Evolutionary conservation across 2,113 vertebrate species (phyloP).

Genomic region (Antechinus flavipes): DNA sequence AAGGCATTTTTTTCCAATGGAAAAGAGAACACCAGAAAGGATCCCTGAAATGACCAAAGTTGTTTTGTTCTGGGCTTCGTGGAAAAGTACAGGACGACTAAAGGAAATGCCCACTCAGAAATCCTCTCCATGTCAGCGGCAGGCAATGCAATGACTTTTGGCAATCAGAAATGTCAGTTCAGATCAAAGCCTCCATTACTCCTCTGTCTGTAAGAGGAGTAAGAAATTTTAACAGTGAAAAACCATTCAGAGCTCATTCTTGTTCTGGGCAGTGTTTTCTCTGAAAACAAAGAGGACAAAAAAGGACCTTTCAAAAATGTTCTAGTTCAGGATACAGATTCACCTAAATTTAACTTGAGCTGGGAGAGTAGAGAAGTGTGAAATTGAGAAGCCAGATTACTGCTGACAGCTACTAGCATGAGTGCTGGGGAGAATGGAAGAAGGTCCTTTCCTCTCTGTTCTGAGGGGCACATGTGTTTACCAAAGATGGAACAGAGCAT

Average conservation of each 20-base stretch:
- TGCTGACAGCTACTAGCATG: not conserved
- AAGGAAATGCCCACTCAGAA: conserved; percentile 46
- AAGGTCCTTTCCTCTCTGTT: not conserved
- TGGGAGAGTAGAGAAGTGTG: not conserved
- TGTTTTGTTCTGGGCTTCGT: conserved; percentile 37
- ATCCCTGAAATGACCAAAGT: not conserved
- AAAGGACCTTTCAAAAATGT: conserved; percentile 19
- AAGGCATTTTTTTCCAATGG: conserved; percentile 63
- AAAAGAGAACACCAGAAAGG: conserved; percentile 28
- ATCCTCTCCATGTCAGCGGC: not conserved
- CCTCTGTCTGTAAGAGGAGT: not conserved
- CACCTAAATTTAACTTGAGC: not conserved
- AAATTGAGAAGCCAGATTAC: not conserved
- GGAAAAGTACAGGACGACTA: conserved; percentile 5
- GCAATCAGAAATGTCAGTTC: not conserved
- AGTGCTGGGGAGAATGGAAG: not conserved
- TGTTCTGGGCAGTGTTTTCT: conserved; percentile 28
- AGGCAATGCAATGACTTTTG: not conserved
- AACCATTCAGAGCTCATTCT: conserved; percentile 31
- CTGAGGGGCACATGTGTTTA: not conserved
- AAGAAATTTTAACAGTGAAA: conserved; percentile 45
- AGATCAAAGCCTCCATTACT: conserved; percentile 6
- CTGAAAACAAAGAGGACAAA: not conserved
- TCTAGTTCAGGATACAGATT: not conserved
- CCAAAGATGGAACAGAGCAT: not conserved